Conservation (phyloP, 2,113 vertebrate genomes). For the Xenopus tropicalis region UCB_Xtro_10.0 CM004443.2:209296001-209296500, state of each 20-base stretch:
- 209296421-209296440: background rate
- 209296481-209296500: too few species aligned
- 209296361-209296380: constrained; percentile 27
- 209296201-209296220: constrained; percentile 35
- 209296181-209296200: constrained; percentile 35
- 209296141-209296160: constrained; percentile 37
- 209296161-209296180: constrained; percentile 36
- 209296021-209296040: too few species aligned
- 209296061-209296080: too few species aligned
- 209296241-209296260: constrained; percentile 44
- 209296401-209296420: constrained; percentile 20
- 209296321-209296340: constrained; percentile 45
- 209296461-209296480: too few species aligned
- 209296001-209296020: too few species aligned
- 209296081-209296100: too few species aligned
- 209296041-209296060: too few species aligned
- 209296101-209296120: too few species aligned
- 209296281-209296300: constrained; percentile 42
- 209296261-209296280: constrained; percentile 40
- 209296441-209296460: constrained; percentile 1
- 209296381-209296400: constrained; percentile 31
- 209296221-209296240: constrained; percentile 40
- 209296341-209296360: constrained; percentile 39
- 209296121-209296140: background rate
- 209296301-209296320: constrained; percentile 42